A percentile compares a stretch with the other conserved stretches of the same genome.
These are phyloP conservation scores for Dendrolimus pini DNA, from an alignment of 2,888 invertebrate genomes.

Conservation along the genomic window DNA sequence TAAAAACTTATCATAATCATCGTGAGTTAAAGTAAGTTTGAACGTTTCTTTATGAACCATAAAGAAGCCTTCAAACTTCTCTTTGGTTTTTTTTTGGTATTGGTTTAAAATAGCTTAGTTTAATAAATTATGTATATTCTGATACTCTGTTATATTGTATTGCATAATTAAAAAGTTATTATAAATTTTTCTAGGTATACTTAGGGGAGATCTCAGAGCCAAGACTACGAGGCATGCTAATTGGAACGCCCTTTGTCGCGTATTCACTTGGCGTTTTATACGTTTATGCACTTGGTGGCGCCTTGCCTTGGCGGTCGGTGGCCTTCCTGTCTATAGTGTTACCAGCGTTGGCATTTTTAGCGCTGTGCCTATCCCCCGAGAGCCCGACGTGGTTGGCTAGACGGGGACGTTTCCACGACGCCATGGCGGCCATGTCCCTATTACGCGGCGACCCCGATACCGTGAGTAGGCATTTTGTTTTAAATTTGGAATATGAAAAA, in stretches of 20 bases:
- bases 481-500: too few species aligned
- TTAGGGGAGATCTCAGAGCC: constrained; percentile 87
- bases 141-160: too few species aligned
- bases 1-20: too few species aligned
- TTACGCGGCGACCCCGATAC: constrained; percentile 77
- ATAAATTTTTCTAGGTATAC: constrained; percentile 74
- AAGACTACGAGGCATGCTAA: constrained; percentile 79
- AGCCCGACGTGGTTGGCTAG: constrained; percentile 85
- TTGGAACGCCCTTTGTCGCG: constrained; percentile 84
- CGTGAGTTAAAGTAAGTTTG: too few species aligned
- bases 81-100: too few species aligned
- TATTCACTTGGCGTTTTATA: constrained; percentile 85
- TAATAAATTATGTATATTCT: too few species aligned
- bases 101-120: too few species aligned
- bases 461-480: constrained; percentile 46
- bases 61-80: too few species aligned
- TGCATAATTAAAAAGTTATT: too few species aligned
- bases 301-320: constrained; percentile 82
- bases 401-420: constrained; percentile 72
- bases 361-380: constrained; percentile 82
- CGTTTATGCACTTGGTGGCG: constrained; percentile 82
- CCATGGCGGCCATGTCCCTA: constrained; percentile 76
- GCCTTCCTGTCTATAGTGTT: constrained; percentile 79
- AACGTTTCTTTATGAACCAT: too few species aligned
- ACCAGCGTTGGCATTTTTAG: constrained; percentile 76